Percentiles rank a stretch among this genome's conserved stretches.
Evolutionary conservation across 2,113 vertebrate genomes (phyloP).

Genomic region (Vulpes lagopus): DNA sequence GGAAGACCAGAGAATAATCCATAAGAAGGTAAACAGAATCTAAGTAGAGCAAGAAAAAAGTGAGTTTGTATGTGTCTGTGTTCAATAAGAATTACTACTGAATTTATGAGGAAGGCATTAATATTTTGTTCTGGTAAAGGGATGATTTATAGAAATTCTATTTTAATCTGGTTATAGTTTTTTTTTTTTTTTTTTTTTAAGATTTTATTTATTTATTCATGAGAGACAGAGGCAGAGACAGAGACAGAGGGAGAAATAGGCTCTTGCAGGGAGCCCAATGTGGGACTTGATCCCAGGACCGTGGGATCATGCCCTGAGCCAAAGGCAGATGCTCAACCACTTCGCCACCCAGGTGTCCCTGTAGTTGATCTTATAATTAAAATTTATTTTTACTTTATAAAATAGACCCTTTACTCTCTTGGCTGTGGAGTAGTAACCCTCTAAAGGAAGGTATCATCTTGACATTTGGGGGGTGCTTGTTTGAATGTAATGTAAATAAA

Average conservation of each 20-base stretch:
- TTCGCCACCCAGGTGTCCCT: too few relatives aligned
- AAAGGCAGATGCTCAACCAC: too few relatives aligned
- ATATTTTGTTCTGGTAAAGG: not conserved
- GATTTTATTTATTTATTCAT: too few relatives aligned
- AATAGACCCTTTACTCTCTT: not conserved
- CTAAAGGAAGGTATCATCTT: not conserved
- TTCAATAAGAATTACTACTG: conserved; percentile 13
- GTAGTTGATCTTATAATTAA: not conserved
- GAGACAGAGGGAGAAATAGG: too few relatives aligned
- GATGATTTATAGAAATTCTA: not conserved
- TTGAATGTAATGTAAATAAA: conserved; percentile 46
- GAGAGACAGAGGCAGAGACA: too few relatives aligned
- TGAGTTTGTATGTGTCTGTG: not conserved
- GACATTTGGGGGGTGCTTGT: not conserved
- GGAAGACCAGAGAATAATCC: not conserved
- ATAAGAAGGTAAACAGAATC: not conserved
- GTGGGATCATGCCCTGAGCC: too few relatives aligned
- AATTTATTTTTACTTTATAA: not conserved
- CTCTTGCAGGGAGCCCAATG: too few relatives aligned
- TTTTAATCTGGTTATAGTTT: not conserved
- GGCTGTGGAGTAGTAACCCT: not conserved
- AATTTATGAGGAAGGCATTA: conserved; percentile 20
- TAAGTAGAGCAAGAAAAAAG: not conserved
- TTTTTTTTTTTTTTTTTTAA: too few relatives aligned
- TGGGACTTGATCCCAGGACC: too few relatives aligned